Conservation (phyloP, 2,113 vertebrate species). For the Butorides virescens region DNA sequence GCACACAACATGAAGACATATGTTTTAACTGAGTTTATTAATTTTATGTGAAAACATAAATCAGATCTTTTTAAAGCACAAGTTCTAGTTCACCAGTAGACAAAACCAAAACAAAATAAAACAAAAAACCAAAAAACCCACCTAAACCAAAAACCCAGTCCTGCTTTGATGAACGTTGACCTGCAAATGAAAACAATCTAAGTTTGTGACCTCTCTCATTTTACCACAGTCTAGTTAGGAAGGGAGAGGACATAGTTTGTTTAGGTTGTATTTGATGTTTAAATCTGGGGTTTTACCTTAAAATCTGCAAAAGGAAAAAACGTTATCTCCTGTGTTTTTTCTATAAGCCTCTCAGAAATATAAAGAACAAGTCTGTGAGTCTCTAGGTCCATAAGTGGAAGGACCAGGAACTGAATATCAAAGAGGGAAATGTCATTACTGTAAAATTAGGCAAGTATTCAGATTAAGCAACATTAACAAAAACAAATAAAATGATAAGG, state of each 20-base stretch:
- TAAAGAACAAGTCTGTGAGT: not conserved
- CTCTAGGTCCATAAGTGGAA: not conserved
- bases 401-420: not conserved
- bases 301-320: not conserved
- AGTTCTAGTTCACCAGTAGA: not conserved
- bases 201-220: not conserved
- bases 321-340: not conserved
- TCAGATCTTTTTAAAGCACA: not conserved
- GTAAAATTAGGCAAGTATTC: not conserved
- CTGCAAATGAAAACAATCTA: not conserved
- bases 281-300: not conserved
- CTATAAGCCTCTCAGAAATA: not conserved
- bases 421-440: not conserved
- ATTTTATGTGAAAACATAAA: not conserved
- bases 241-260: not conserved
- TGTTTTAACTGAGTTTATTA: not conserved
- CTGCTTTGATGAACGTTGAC: not conserved
- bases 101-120: not conserved
- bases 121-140: not conserved
- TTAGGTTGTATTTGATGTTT: not conserved
- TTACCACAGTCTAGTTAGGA: not conserved
- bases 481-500: not conserved
- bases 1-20: not conserved
- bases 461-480: not conserved
- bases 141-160: not conserved